These are phyloP conservation scores for Coelopa frigida DNA, from an alignment of 1,140 invertebrate species.

Conservation along the genomic window DNA sequence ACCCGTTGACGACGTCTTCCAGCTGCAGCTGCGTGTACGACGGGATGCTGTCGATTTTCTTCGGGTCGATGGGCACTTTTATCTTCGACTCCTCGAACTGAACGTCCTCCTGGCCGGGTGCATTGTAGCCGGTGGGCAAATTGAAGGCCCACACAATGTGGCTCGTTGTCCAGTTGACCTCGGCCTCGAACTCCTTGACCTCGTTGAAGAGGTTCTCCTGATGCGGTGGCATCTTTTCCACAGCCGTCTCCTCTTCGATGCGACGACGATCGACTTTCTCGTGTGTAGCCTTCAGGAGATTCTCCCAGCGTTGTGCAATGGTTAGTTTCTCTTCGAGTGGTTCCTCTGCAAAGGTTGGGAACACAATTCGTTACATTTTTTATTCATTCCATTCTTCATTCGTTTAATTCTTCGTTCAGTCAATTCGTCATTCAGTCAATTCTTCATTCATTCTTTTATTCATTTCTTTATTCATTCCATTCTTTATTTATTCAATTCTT, in stretches of 20 bases:
- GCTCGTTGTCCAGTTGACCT: constrained; percentile 51
- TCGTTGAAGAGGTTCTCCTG: constrained; percentile 28
- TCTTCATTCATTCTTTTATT: constrained; percentile 1
- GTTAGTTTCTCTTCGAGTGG: constrained; percentile 28
- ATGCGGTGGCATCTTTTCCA: constrained; percentile 26
- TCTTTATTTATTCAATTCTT: too few species aligned
- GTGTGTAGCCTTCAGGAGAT: constrained; percentile 32
- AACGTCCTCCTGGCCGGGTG: constrained; percentile 34
- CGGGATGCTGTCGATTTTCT: constrained; percentile 46
- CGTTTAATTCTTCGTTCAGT: too few species aligned
- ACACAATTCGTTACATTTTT: not conserved
- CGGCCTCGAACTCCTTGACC: constrained; percentile 28
- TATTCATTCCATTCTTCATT: too few species aligned
- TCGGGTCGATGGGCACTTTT: constrained; percentile 45
- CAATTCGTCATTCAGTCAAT: too few species aligned
- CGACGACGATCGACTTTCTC: constrained; percentile 31
- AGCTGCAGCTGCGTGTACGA: constrained; percentile 50
- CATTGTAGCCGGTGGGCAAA: constrained; percentile 53
- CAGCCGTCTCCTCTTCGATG: constrained; percentile 23
- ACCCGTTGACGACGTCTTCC: constrained; percentile 56
- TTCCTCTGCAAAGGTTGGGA: constrained; percentile 14
- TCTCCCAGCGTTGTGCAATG: constrained; percentile 36
- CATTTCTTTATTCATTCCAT: too few species aligned
- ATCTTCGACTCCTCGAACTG: constrained; percentile 49
- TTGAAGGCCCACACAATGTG: constrained; percentile 60